Percentiles rank a stretch among this genome's conserved stretches.
These are phyloP conservation scores for Pomatorhinus ruficollis DNA, from an alignment of 2,113 vertebrate genomes.

Conservation along the genomic window DNA sequence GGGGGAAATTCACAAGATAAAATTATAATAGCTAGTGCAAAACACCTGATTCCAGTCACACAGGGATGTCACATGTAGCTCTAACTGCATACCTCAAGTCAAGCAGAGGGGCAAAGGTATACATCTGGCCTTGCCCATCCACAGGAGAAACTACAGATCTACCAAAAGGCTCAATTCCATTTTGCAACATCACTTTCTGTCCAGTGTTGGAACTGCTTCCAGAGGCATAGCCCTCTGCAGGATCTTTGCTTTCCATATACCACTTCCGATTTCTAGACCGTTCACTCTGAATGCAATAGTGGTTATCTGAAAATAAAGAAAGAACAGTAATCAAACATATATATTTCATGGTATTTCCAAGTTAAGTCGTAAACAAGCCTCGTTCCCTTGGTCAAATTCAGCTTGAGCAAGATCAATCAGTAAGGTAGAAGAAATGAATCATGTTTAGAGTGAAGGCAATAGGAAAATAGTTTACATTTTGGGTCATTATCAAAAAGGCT, in stretches of 20 bases:
- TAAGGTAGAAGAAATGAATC: background rate
- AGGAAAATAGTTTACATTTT: background rate
- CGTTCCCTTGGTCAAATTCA: background rate
- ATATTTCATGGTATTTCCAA: background rate
- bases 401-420: background rate
- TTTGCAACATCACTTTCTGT: background rate
- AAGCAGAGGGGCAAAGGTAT: background rate
- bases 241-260: background rate
- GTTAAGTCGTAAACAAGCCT: background rate
- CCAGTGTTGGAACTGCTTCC: background rate
- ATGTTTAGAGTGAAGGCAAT: background rate
- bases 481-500: background rate
- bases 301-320: background rate
- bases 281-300: background rate
- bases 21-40: background rate
- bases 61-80: accelerated
- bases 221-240: accelerated
- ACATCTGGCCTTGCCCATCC: background rate
- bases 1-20: accelerated
- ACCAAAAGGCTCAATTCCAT: background rate
- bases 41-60: background rate
- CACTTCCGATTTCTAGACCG: background rate
- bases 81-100: background rate
- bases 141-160: background rate
- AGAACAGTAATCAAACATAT: accelerated